A percentile compares a stretch with the other conserved stretches of the same genome.
phyloP scores from a whole-genome alignment of 2,113 vertebrate genomes.

The Muntiacus reevesi region DNA sequence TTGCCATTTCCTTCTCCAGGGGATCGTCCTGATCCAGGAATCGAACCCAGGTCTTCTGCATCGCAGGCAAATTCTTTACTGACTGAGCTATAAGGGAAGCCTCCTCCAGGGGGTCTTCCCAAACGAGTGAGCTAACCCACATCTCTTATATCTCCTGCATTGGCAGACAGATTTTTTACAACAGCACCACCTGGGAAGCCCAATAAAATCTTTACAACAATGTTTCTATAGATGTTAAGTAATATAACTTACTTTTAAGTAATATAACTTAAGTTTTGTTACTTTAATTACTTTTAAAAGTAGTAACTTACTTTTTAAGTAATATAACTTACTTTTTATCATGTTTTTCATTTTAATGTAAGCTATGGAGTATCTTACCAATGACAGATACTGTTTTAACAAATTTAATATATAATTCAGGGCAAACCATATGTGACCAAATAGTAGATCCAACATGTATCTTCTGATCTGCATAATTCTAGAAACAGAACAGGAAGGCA shows the following conservation, averaged over 20 bases:
- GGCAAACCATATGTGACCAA: neutral
- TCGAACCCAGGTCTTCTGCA: neutral
- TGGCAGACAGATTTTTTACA: neutral
- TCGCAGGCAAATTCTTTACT: neutral
- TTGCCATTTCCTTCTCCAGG: neutral
- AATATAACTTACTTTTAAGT: neutral
- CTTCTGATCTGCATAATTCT: neutral
- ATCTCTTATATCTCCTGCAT: neutral
- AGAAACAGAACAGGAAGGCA: neutral
- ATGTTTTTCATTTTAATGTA: neutral
- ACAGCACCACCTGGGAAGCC: neutral
- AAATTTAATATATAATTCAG: neutral
- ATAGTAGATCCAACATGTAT: neutral
- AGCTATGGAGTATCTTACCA: neutral
- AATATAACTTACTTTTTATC: neutral
- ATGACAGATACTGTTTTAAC: neutral
- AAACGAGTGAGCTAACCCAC: neutral
- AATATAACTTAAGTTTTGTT: no score
- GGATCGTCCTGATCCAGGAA: rapidly evolving
- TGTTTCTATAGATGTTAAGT: neutral
- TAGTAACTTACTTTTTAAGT: neutral
- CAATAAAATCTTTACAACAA: neutral
- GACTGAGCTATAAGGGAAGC: neutral
- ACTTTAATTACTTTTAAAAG: no score
- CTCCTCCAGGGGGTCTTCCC: neutral